Percentiles rank a stretch among this genome's conserved stretches.
Evolutionary conservation across 2,113 vertebrate genomes (phyloP).

Genomic region (Lucifuga dentata): DNA sequence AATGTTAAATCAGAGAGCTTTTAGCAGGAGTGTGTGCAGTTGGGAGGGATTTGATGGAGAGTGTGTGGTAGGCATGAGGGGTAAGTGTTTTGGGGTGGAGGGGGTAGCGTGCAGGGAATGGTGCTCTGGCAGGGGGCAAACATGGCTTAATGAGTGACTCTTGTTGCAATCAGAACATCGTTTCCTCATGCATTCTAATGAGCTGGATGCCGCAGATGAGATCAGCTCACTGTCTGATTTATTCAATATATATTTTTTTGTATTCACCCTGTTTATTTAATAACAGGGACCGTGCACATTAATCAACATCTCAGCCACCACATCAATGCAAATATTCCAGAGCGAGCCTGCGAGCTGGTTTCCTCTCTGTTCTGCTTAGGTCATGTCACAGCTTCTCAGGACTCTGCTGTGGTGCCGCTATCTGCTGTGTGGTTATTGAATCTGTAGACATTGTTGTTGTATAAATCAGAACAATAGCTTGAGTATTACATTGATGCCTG

Average conservation of each 20-base stretch:
- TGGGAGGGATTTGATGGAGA: constrained; percentile 70
- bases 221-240: constrained; percentile 76
- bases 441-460: constrained; percentile 53
- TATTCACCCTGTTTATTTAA: constrained; percentile 82
- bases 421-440: constrained; percentile 72
- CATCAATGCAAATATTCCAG: constrained; percentile 65
- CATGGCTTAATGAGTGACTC: constrained; percentile 82
- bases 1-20: constrained; percentile 68
- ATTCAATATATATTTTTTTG: constrained; percentile 82
- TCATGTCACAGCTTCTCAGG: constrained; percentile 62
- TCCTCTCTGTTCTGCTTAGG: constrained; percentile 40
- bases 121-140: constrained; percentile 73
- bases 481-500: constrained; percentile 68
- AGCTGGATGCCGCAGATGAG: constrained; percentile 75
- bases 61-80: constrained; percentile 63
- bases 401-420: constrained; percentile 59
- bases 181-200: constrained; percentile 83
- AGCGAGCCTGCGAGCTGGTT: no score
- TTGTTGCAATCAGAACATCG: constrained; percentile 81
- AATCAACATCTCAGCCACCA: constrained; percentile 80
- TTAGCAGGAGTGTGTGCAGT: constrained; percentile 64
- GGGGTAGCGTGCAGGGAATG: constrained; percentile 46
- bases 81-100: constrained; percentile 70
- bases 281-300: constrained; percentile 76
- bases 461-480: constrained; percentile 75